A percentile compares a stretch with the other conserved stretches of the same genome.
These are phyloP conservation scores for Pyrocoelia pectoralis DNA, from an alignment of 2,888 invertebrate species.

Conservation along the genomic window DNA sequence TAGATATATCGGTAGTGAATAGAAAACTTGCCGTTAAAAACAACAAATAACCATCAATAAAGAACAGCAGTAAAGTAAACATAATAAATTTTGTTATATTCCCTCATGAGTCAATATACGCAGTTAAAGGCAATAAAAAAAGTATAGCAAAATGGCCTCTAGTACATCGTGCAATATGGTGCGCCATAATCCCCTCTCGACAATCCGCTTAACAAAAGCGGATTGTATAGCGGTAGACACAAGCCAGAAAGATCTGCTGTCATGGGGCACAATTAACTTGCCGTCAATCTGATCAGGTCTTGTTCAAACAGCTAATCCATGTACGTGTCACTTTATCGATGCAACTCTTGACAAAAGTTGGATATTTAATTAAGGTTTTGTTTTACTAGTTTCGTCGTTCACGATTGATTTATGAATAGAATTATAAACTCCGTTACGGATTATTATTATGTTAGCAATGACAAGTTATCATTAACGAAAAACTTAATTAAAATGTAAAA, in stretches of 20 bases:
- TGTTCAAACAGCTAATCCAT: constrained; percentile 57
- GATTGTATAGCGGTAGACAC: constrained; percentile 52
- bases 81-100: constrained; percentile 26
- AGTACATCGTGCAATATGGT: constrained; percentile 40
- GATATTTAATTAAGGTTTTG: constrained; percentile 49
- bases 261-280: constrained; percentile 59
- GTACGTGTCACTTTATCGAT: constrained; percentile 53
- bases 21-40: constrained; percentile 8
- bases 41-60: constrained; percentile 12
- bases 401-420: constrained; percentile 2
- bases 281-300: constrained; percentile 58
- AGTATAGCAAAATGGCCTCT: constrained; percentile 39
- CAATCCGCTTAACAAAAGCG: constrained; percentile 56
- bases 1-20: not conserved
- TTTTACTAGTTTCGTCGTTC: constrained; percentile 24
- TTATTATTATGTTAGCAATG: not conserved
- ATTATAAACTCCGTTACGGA: not conserved
- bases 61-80: constrained; percentile 18
- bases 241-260: constrained; percentile 45
- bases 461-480: too few species aligned
- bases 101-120: constrained; percentile 23
- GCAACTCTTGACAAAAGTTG: constrained; percentile 37
- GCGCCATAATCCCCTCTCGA: constrained; percentile 49
- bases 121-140: constrained; percentile 14
- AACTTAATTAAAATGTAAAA: too few species aligned